These are phyloP conservation scores for Sarcophaga rosellei DNA, from an alignment of 2,888 invertebrate species.

Conservation along the genomic window DNA sequence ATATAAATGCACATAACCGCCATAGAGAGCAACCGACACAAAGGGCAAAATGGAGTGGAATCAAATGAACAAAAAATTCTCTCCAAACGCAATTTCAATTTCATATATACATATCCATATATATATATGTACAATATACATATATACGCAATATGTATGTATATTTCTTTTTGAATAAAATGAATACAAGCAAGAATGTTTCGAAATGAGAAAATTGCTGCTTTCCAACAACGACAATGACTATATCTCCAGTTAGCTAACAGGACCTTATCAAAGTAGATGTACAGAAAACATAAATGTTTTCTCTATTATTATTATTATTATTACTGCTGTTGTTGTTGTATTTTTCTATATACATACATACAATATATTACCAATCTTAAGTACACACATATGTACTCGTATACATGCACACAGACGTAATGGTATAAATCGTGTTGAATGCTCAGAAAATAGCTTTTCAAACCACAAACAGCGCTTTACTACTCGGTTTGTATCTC, in stretches of 20 bases:
- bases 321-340: constrained; percentile 37
- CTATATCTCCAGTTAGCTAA: too few relatives aligned
- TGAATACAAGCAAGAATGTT: too few relatives aligned
- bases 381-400: background rate
- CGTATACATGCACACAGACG: too few relatives aligned
- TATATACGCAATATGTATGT: too few relatives aligned
- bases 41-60: constrained; percentile 18
- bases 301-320: constrained; percentile 62
- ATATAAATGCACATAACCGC: background rate
- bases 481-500: constrained; percentile 34
- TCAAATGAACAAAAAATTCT: constrained; percentile 44
- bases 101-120: constrained; percentile 75
- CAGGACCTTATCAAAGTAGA: too few relatives aligned
- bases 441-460: constrained; percentile 55
- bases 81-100: constrained; percentile 76
- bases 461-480: constrained; percentile 49
- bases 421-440: constrained; percentile 35
- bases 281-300: constrained; percentile 26
- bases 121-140: too few relatives aligned
- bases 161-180: too few relatives aligned
- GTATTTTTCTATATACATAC: background rate
- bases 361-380: background rate
- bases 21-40: background rate
- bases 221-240: constrained; percentile 71
- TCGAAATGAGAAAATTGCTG: too few relatives aligned